Base-by-base conservation (phyloP, 2,888 invertebrate genomes). In the Drosophila paranaensis region DNA sequence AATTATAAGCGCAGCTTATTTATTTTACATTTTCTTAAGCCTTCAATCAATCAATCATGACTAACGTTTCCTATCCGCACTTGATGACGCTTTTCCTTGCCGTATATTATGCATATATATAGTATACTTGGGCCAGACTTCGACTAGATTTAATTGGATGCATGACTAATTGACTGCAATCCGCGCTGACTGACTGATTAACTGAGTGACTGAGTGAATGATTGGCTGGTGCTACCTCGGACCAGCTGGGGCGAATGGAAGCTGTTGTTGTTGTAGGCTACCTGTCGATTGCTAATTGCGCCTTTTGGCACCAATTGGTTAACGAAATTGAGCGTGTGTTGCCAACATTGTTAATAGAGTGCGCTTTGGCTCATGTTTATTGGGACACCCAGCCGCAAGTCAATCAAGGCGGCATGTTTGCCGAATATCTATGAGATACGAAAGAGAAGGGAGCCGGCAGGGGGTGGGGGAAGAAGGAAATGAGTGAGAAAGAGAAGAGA, bases 121-220 rank as follows among this genome's bases (percentile, higher is more conserved):
- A 50, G 50, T 33, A 33, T 6, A 6, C 11, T 20, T 50, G 13
- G 33, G 50, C 13, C 33, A 50, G 33, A 50, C 50, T 42, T 10
- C 14, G 11, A 45, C 43, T 35, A 35, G 35, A 55, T 65, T 33
- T 14, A 37, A 37, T 67, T 60, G 56, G 35, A 37, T 42, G 16
- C 39, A 43, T 71, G 74, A 77, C 60, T 77, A 77, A 74, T 57
- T 72, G 16, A 11, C 16, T 55, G 50, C 61, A 61, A 57, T 60
- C 55, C 56, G 45, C 27, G 46, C 10, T 11, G 30, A n/a, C 30
- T 27, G 14, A 46, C 16, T 30, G 42, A 43, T n/a, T n/a, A n/a
- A n/a, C 10, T 11, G 30, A n/a, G n/a, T 27, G 14, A 46, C 20
- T 20, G 2, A 20, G 20, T 20, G 20, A 20, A 6, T 55, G n/a